phyloP scores from a whole-genome alignment of 2,888 invertebrate species.

The Maniola hyperantus region DNA sequence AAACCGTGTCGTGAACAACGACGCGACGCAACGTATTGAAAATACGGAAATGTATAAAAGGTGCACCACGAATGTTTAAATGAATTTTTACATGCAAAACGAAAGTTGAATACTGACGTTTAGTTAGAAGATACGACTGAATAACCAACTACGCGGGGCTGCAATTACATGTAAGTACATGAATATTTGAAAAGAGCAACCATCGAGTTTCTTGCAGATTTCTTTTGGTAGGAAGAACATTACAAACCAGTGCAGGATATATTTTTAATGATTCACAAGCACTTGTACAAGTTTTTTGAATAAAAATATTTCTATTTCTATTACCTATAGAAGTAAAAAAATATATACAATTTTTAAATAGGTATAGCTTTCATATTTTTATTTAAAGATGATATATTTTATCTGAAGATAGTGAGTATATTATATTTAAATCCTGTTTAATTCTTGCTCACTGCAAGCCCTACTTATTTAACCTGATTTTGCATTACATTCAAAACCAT shows the following conservation, averaged over 20 bases:
- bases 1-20: slow-evolving; percentile 32
- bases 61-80: slow-evolving; percentile 12
- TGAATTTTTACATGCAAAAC: slow-evolving; percentile 18
- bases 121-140: background rate
- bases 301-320: too few relatives aligned
- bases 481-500: slow-evolving; percentile 11
- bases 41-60: slow-evolving; percentile 31
- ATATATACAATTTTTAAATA: too few relatives aligned
- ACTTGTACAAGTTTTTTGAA: too few relatives aligned
- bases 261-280: too few relatives aligned
- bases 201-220: too few relatives aligned
- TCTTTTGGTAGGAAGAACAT: too few relatives aligned
- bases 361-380: too few relatives aligned
- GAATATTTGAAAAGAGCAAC: background rate
- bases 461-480: slow-evolving; percentile 6
- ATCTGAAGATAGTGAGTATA: too few relatives aligned
- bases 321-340: too few relatives aligned
- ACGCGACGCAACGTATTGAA: slow-evolving; percentile 32
- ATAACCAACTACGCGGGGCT: too few relatives aligned
- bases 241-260: too few relatives aligned
- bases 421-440: background rate
- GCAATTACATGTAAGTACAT: background rate
- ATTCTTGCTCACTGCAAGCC: background rate
- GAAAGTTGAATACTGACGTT: slow-evolving; percentile 9
- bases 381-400: too few relatives aligned